phyloP scores from a whole-genome alignment of 1,140 invertebrate genomes.

The Leptopilina clavipes region DNA sequence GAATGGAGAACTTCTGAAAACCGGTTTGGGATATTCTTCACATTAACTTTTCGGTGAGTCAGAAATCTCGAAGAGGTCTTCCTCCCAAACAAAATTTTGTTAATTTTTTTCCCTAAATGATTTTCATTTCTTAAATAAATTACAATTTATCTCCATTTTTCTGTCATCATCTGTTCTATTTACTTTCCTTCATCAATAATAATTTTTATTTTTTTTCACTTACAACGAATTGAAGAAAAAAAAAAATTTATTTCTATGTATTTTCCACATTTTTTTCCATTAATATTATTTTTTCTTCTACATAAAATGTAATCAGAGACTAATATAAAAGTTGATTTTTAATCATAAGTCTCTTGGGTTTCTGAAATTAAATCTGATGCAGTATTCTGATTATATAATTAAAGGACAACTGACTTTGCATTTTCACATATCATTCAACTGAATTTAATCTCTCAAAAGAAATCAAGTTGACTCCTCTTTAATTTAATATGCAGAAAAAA shows the following conservation, averaged over 20 bases:
- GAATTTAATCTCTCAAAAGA: no score
- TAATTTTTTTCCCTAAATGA: neutral
- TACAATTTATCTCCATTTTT: neutral
- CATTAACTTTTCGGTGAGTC: constrained; percentile 19
- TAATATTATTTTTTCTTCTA: neutral
- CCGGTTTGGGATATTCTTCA: constrained; percentile 27
- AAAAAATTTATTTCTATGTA: neutral
- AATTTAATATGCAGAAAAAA: no score
- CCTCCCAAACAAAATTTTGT: neutral
- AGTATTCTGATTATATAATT: neutral
- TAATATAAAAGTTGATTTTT: neutral
- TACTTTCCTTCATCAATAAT: neutral
- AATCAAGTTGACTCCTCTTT: no score
- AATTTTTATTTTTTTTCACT: no score
- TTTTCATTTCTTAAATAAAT: neutral
- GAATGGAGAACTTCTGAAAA: neutral
- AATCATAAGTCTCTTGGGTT: neutral
- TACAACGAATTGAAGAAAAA: no score
- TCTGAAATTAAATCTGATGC: neutral
- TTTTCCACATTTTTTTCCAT: neutral
- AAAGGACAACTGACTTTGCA: neutral
- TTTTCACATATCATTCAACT: no score
- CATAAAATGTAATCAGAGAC: neutral
- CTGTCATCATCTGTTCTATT: no score
- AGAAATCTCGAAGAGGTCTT: neutral